A percentile compares a stretch with the other conserved stretches of the same genome.
These are phyloP conservation scores for Brienomyrus longianalis DNA, from an alignment of 2,113 vertebrate genomes.

Conservation along the genomic window DNA sequence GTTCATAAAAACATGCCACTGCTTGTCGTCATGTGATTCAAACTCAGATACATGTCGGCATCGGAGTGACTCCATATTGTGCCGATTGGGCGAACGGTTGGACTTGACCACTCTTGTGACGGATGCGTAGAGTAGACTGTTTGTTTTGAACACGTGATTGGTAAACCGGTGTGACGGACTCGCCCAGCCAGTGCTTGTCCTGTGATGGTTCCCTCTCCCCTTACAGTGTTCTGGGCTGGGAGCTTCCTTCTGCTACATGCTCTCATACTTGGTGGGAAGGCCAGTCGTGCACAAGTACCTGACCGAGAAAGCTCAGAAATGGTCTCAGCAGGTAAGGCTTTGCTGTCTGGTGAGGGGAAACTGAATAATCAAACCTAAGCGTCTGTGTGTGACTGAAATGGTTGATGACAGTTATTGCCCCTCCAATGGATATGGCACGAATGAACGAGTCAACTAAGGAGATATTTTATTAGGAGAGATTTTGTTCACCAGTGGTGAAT, in stretches of 20 bases:
- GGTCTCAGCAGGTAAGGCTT: slow-evolving; percentile 86
- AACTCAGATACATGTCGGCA: not conserved
- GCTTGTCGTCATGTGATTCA: not conserved
- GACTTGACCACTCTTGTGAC: not conserved
- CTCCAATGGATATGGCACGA: not conserved
- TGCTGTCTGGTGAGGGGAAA: not conserved
- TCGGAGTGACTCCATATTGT: not conserved
- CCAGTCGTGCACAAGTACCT: slow-evolving; percentile 94
- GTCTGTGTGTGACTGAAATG: not conserved
- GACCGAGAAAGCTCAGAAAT: slow-evolving; percentile 87
- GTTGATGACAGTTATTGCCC: not conserved
- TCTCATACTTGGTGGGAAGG: slow-evolving; percentile 92
- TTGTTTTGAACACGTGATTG: not conserved
- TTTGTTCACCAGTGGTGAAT: not conserved
- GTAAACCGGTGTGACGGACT: not conserved
- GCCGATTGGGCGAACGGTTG: not conserved
- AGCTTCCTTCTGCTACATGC: slow-evolving; percentile 94
- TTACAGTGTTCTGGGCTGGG: slow-evolving; percentile 90
- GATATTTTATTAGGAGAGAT: not conserved
- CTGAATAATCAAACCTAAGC: not conserved
- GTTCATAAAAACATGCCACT: not conserved
- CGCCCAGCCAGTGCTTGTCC: not conserved
- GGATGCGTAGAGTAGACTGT: not conserved
- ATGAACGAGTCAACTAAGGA: not conserved
- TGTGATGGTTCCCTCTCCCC: slow-evolving; percentile 12